Conservation (phyloP, 64 coral and sea anemone species). For the Montipora efflorescens region DNA sequence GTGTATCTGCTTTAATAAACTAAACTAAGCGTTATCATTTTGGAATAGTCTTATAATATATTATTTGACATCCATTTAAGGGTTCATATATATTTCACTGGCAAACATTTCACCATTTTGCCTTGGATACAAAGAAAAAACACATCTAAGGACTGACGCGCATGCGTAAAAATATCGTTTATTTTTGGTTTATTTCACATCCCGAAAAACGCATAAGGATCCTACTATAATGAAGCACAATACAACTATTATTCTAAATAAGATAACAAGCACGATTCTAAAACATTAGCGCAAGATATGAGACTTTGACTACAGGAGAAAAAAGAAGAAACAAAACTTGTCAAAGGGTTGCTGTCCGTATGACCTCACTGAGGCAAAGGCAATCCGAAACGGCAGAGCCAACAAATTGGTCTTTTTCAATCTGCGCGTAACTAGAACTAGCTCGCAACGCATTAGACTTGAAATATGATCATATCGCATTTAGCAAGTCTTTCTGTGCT, state of each 20-base stretch:
- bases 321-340: not conserved
- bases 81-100: not conserved
- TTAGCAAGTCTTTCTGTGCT: not conserved
- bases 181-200: constrained; percentile 17
- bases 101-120: not conserved
- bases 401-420: constrained; percentile 6
- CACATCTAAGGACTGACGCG: not conserved
- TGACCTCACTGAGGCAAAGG: not conserved
- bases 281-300: not conserved
- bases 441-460: constrained; percentile 11
- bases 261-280: not conserved
- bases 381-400: not conserved
- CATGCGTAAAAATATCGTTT: constrained; percentile 45
- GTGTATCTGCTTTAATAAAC: not conserved
- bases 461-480: constrained; percentile 21
- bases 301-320: not conserved
- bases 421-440: not conserved
- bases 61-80: not conserved
- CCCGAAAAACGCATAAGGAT: too few relatives aligned
- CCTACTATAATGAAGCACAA: too few relatives aligned
- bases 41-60: not conserved
- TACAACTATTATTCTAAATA: not conserved
- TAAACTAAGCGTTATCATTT: not conserved
- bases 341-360: not conserved
- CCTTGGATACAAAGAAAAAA: not conserved